Evolutionary conservation across 1,140 invertebrate genomes (phyloP).

Genomic region (Chelonus insularis): DNA sequence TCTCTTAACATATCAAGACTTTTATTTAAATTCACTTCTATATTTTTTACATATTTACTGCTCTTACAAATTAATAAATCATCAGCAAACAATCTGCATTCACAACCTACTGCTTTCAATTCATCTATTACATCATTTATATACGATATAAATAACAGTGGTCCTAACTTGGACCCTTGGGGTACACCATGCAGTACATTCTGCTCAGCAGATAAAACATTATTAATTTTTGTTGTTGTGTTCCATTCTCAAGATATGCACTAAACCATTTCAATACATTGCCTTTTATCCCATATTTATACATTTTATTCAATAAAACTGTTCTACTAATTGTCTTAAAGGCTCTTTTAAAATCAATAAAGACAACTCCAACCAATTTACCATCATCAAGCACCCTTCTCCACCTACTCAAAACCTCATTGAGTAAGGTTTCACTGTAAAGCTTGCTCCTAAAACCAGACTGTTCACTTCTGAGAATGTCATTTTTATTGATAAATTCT

Average conservation of each 20-base stretch:
- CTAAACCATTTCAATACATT: conserved; percentile 29
- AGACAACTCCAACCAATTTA: conserved; percentile 27
- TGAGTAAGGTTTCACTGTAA: conserved; percentile 31
- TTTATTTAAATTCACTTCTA: conserved; percentile 13
- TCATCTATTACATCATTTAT: too few relatives aligned
- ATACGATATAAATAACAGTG: too few relatives aligned
- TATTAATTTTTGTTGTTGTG: conserved; percentile 10
- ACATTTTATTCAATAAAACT: too few relatives aligned
- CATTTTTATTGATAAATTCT: conserved; percentile 30
- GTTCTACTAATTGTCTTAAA: too few relatives aligned
- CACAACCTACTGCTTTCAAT: too few relatives aligned
- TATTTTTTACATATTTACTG: conserved; percentile 16
- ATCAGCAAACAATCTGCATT: too few relatives aligned
- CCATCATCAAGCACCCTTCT: conserved; percentile 27
- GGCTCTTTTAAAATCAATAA: too few relatives aligned
- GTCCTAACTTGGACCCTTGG: too few relatives aligned
- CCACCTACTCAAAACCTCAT: conserved; percentile 28
- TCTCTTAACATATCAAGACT: too few relatives aligned
- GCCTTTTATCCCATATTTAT: conserved; percentile 39
- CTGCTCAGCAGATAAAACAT: background rate
- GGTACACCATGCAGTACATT: too few relatives aligned
- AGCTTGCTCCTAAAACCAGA: conserved; percentile 29
- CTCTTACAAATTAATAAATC: too few relatives aligned
- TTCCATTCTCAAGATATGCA: conserved; percentile 14
- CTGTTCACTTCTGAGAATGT: conserved; percentile 39